Evolutionary conservation across 2,797 vertebrate genomes (phyloP).

Genomic region (Falco rusticolus): DNA sequence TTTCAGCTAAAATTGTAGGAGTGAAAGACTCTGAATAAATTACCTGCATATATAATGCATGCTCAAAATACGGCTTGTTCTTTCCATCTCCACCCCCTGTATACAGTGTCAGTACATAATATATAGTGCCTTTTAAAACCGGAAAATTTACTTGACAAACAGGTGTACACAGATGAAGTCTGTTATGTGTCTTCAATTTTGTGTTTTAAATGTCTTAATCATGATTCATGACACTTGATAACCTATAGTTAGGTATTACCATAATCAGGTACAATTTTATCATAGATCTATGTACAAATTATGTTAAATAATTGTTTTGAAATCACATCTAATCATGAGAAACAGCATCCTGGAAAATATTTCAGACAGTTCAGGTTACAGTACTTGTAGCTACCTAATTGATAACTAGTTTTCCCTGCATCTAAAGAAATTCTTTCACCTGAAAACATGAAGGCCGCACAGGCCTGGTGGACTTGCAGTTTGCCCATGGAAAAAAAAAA

Average conservation of each 20-base stretch:
- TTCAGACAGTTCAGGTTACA: not conserved
- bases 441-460: not conserved
- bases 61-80: constrained; percentile 17
- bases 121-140: not conserved
- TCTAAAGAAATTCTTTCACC: not conserved
- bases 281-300: not conserved
- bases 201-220: constrained; percentile 25
- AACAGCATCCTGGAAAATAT: not conserved
- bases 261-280: not conserved
- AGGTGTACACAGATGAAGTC: not conserved
- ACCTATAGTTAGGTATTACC: constrained; percentile 15
- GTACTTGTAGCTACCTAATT: not conserved
- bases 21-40: constrained; percentile 53
- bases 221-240: constrained; percentile 1
- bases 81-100: not conserved
- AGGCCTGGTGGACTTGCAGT: not conserved
- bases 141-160: constrained; percentile 12
- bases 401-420: not conserved
- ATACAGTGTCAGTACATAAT: not conserved
- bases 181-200: not conserved
- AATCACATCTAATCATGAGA: not conserved
- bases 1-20: constrained; percentile 30
- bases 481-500: not conserved
- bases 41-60: constrained; percentile 10
- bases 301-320: constrained; percentile 32